Evolutionary conservation across 64 coral and sea anemone species (phyloP), one percentile per base, ranked within the genome.

Genomic region (Dendronephthya gigantea): DNA sequence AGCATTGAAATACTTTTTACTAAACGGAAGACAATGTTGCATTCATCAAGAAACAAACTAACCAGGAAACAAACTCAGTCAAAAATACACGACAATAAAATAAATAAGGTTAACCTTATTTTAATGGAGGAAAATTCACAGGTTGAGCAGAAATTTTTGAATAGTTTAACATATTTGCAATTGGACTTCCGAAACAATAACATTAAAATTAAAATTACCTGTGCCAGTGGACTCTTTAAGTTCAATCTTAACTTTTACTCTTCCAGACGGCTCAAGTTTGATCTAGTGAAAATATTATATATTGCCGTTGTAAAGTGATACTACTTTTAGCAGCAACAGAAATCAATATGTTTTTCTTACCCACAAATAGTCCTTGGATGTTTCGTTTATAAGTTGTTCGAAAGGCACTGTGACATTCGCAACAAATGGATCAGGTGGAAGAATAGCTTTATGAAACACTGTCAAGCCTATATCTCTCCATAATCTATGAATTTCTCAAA

Each of bases 381-480:
- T 85, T 13, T 81, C 85, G 39, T 93, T 98, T 23, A 98, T 98
- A 82, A 98, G 87, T 75, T 98, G 89, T 68, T 91, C 92, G 48
- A 98, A 93, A 81, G 89, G 84, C 0, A 98, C 89, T 14, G 90
- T 91, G 16, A 89, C 87, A 83, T 98, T 89, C 0, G 95, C 95
- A 3, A 98, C 84, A 48, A 98, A 98, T 17, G 95, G 95, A 81
- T 98, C 90, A 13, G 95, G 95, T 45, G 89, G 92, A 19, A 98
- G 85, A 2, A 93, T 89, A 9, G 95, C 92, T 70, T 98, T 89
- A 47, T 98, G 92, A 91, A 98, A 98, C 52, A 98, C 95, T 59
- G 95, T 93, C 43, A 98, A 88, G 39, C 91, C 95, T 2, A 51
- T 36, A 88, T 91, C 23, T 92, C 86, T 36, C 95, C 95, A 93